These are phyloP conservation scores for Mustela nigripes DNA, from an alignment of 2,113 vertebrate genomes.

Conservation along the genomic window DNA sequence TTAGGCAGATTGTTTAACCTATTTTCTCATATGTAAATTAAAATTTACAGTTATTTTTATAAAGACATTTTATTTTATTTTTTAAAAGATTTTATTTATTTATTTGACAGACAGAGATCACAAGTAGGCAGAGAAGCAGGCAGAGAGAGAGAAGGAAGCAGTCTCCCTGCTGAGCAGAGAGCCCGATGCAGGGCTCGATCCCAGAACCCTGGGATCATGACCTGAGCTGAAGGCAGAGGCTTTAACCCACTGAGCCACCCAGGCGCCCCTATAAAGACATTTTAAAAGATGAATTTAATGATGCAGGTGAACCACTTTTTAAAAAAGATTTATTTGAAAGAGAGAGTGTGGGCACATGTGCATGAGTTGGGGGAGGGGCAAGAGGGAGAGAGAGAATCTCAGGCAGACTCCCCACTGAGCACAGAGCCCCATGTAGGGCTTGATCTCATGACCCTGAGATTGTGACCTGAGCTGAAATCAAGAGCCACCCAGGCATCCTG, in stretches of 20 bases:
- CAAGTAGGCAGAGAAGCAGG: too few species aligned
- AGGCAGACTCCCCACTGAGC: neutral
- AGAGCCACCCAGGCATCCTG: neutral
- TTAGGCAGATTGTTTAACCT: constrained; percentile 50
- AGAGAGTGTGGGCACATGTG: neutral
- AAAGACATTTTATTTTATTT: constrained; percentile 15
- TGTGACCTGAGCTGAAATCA: neutral
- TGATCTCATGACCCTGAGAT: neutral
- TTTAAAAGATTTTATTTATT: too few species aligned
- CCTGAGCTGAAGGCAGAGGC: too few species aligned
- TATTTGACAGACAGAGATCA: too few species aligned
- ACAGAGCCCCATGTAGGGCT: neutral
- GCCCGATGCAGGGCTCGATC: too few species aligned
- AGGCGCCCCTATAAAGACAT: neutral
- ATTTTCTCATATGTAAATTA: constrained; percentile 44
- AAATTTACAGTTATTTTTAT: constrained; percentile 56
- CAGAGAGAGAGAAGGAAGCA: too few species aligned
- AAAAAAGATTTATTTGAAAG: neutral
- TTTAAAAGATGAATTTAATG: constrained; percentile 46
- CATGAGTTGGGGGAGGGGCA: neutral
- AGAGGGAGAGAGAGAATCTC: neutral
- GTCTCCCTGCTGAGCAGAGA: too few species aligned
- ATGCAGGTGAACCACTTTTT: neutral
- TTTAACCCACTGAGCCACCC: too few species aligned
- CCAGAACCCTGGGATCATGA: too few species aligned